phyloP scores from a whole-genome alignment of 1,140 invertebrate species.

The Frieseomelitta varia region DNA sequence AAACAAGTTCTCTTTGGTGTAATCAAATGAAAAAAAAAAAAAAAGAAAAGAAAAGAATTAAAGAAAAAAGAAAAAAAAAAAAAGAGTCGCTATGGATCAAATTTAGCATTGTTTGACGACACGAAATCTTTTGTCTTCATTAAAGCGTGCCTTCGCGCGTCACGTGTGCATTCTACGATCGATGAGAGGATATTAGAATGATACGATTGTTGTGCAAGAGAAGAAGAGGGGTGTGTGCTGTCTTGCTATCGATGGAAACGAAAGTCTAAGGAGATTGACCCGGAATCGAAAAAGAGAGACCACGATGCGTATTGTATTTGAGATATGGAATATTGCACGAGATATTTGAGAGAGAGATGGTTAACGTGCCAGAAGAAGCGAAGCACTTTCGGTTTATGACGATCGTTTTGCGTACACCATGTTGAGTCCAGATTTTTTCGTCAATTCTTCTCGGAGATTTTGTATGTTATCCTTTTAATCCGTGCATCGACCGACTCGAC shows the following conservation, averaged over 20 bases:
- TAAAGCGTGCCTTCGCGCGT: not conserved
- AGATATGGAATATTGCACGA: not conserved
- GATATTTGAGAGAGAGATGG: not conserved
- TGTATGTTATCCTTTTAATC: slow-evolving; percentile 20
- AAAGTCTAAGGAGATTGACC: not conserved
- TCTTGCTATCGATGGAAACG: not conserved
- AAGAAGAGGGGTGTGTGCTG: not conserved
- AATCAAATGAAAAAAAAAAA: not conserved
- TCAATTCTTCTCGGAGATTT: slow-evolving; percentile 51
- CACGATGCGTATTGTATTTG: not conserved
- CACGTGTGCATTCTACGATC: not conserved
- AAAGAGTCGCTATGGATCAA: slow-evolving; percentile 35
- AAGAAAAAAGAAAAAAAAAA: not conserved
- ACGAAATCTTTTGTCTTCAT: not conserved
- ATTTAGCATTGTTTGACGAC: not conserved
- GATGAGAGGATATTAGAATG: not conserved
- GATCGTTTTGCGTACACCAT: slow-evolving; percentile 39
- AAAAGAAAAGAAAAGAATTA: slow-evolving; percentile 14
- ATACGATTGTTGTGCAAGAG: slow-evolving; percentile 12
- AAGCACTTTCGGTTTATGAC: slow-evolving; percentile 4
- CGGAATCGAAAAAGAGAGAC: not conserved
- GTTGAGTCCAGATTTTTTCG: slow-evolving; percentile 42
- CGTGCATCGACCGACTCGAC: slow-evolving; percentile 19
- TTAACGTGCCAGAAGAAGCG: not conserved
- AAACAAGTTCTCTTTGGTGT: not conserved